Evolutionary conservation across 2,113 vertebrate species (phyloP).

Genomic region (Tragulus kanchil): DNA sequence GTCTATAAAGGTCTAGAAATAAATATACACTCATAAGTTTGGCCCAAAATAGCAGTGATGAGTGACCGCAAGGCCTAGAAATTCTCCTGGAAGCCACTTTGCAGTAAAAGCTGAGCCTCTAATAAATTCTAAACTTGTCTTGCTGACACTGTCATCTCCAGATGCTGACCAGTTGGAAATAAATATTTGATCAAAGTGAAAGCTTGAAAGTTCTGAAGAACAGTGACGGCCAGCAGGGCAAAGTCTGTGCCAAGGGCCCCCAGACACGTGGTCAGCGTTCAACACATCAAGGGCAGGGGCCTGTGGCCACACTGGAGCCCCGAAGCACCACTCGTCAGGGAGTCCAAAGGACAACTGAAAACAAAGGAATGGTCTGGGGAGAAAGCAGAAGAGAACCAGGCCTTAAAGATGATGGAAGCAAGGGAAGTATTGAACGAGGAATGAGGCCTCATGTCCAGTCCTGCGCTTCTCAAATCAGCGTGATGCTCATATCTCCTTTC

Average conservation of each 20-base stretch:
- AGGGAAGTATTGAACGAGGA: neutral
- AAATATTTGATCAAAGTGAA: neutral
- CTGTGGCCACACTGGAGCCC: neutral
- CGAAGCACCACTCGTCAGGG: neutral
- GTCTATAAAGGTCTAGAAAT: slow-evolving; percentile 44
- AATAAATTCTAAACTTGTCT: neutral
- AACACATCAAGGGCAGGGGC: neutral
- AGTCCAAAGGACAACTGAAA: neutral
- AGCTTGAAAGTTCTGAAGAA: neutral
- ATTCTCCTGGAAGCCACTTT: slow-evolving; percentile 38
- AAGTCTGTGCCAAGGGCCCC: neutral
- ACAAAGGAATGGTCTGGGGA: neutral
- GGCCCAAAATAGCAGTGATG: neutral
- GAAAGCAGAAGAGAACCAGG: neutral
- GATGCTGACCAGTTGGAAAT: neutral
- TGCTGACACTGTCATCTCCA: neutral
- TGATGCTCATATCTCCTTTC: neutral
- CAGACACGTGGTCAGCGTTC: neutral
- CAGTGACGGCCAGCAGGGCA: neutral
- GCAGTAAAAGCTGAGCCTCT: neutral
- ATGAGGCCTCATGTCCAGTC: neutral
- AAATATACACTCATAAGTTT: neutral
- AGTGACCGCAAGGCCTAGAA: slow-evolving; percentile 11
- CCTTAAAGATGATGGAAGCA: neutral
- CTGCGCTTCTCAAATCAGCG: neutral